Evolutionary conservation across 2,113 vertebrate species (phyloP).

Genomic region (Hyaena hyaena): DNA sequence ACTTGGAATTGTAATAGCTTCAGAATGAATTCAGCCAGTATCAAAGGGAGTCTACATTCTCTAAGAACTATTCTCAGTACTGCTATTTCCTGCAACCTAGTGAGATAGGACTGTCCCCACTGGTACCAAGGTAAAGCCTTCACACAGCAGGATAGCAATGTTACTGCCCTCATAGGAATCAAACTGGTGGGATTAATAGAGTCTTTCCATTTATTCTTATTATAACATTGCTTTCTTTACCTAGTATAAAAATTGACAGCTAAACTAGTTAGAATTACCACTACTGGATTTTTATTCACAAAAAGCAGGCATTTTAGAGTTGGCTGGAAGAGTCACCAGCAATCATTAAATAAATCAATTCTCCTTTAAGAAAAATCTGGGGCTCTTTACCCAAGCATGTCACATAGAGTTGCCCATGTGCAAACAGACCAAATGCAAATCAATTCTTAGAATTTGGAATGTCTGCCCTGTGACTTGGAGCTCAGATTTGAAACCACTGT

Average conservation of each 20-base stretch:
- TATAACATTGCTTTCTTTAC: background rate
- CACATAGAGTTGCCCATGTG: background rate
- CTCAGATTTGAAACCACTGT: background rate
- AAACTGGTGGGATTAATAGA: background rate
- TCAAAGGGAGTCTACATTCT: background rate
- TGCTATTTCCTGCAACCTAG: background rate
- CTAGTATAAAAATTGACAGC: constrained; percentile 13
- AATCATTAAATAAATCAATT: constrained; percentile 53
- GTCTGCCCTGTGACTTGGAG: background rate
- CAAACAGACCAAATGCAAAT: constrained; percentile 2
- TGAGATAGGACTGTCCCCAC: background rate
- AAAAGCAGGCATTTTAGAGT: background rate
- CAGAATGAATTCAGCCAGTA: background rate
- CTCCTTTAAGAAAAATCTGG: background rate
- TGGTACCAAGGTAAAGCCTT: background rate
- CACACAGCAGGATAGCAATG: background rate
- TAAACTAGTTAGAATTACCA: constrained; percentile 28
- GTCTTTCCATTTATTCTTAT: constrained; percentile 11
- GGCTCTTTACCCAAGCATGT: background rate
- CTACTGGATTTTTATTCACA: constrained; percentile 2
- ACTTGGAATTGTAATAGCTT: background rate
- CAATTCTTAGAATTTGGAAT: constrained; percentile 4
- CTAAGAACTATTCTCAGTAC: background rate
- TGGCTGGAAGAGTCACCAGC: constrained; percentile 18
- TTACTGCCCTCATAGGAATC: background rate